phyloP scores from a whole-genome alignment of 2,797 vertebrate genomes.

The Iguana delicatissima region DNA sequence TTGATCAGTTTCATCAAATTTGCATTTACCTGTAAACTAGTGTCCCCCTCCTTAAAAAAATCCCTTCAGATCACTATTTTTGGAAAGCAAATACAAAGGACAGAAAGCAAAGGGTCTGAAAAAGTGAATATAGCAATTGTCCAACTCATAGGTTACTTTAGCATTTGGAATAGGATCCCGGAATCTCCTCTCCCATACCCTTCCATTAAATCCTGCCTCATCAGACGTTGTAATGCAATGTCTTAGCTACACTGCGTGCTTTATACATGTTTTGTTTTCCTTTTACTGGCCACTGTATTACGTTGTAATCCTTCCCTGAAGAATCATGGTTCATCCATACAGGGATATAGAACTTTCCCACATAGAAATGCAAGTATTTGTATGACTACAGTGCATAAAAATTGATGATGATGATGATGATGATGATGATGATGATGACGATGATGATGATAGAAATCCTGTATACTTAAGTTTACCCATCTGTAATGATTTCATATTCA shows the following conservation, averaged over 20 bases:
- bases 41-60: background rate
- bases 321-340: conserved; percentile 12
- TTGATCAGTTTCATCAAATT: background rate
- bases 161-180: background rate
- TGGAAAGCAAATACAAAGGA: background rate
- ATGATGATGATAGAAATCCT: no score
- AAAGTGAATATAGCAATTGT: background rate
- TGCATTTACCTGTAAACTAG: background rate
- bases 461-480: no score
- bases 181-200: background rate
- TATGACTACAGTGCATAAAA: conserved; percentile 8
- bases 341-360: background rate
- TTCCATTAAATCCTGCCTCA: background rate
- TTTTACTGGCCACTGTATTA: conserved; percentile 26
- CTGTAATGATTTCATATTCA: no score
- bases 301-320: conserved; percentile 20
- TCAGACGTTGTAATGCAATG: conserved; percentile 27
- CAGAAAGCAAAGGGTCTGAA: background rate
- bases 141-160: background rate
- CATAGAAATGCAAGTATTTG: background rate
- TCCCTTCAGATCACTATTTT: background rate
- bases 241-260: background rate
- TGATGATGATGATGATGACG: background rate
- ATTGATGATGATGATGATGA: background rate
- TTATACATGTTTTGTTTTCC: conserved; percentile 12